A percentile compares a stretch with the other conserved stretches of the same genome.
Evolutionary conservation across 2,797 vertebrate species (phyloP).

Genomic region (Oreonectes daqikongensis): DNA sequence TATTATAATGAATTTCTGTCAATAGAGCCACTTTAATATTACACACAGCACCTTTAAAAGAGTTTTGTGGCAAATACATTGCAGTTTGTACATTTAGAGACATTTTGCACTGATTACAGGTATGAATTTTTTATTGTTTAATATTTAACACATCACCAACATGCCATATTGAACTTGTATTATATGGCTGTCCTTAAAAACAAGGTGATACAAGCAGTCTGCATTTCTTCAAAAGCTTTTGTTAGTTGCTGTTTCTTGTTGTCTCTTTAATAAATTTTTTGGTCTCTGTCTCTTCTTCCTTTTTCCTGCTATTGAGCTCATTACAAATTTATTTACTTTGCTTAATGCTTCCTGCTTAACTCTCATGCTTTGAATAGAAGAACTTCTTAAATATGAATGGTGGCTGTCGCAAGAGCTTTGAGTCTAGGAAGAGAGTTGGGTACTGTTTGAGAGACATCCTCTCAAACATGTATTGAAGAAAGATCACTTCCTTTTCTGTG

Average conservation of each 20-base stretch:
- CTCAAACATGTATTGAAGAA: background rate
- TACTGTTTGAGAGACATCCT: background rate
- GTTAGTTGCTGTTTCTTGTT: slow-evolving; percentile 20
- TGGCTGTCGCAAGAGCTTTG: slow-evolving; percentile 37
- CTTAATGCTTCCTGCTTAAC: slow-evolving; percentile 53
- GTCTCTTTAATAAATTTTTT: background rate
- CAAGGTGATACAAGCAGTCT: slow-evolving; percentile 37
- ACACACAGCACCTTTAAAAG: too few species aligned
- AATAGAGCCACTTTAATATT: too few species aligned
- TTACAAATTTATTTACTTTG: slow-evolving; percentile 58
- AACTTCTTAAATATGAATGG: slow-evolving; percentile 53
- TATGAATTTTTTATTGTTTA: background rate
- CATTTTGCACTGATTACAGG: background rate
- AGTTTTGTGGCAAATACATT: too few species aligned
- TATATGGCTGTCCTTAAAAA: slow-evolving; percentile 7
- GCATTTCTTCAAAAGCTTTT: slow-evolving; percentile 61
- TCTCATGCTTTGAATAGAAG: slow-evolving; percentile 53
- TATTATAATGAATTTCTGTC: too few species aligned
- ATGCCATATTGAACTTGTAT: background rate
- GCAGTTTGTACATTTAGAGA: too few species aligned
- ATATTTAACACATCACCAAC: background rate
- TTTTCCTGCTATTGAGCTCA: slow-evolving; percentile 44
- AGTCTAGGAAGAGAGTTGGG: slow-evolving; percentile 11
- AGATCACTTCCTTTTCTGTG: background rate
- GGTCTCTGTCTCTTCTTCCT: background rate